Conservation (phyloP, 2,113 vertebrate species). For the Xenus cinereus region DNA sequence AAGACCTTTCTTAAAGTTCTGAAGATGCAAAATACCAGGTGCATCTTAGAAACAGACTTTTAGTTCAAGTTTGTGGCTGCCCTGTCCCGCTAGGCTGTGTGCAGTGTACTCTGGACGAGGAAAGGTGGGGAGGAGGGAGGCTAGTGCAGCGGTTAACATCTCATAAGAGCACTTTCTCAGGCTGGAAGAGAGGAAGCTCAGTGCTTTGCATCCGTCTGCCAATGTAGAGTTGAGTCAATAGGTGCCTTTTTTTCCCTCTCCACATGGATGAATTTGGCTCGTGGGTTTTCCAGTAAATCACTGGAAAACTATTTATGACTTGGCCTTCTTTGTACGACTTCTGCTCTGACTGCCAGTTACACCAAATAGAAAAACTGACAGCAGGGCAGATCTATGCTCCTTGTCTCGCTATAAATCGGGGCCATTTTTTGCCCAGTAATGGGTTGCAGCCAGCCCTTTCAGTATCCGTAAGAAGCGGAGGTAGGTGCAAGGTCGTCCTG, state of each 20-base stretch:
- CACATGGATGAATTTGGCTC: not conserved
- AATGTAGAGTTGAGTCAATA: not conserved
- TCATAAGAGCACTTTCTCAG: not conserved
- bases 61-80: not conserved
- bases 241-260: not conserved
- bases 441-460: not conserved
- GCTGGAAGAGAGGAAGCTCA: not conserved
- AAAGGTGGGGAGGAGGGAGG: not conserved
- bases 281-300: conserved; percentile 33
- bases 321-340: conserved; percentile 7
- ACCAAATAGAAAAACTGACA: conserved; percentile 19
- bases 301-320: conserved; percentile 31
- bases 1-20: not conserved
- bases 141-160: not conserved
- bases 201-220: not conserved
- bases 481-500: not conserved
- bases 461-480: not conserved
- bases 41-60: not conserved
- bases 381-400: not conserved
- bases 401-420: not conserved
- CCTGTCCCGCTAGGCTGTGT: not conserved
- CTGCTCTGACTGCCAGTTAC: not conserved
- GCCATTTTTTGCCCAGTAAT: not conserved
- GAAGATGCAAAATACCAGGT: not conserved
- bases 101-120: not conserved